A percentile compares a stretch with the other conserved stretches of the same genome.
phyloP scores from a whole-genome alignment of 2,113 vertebrate species.

The Brachyistius frenatus region DNA sequence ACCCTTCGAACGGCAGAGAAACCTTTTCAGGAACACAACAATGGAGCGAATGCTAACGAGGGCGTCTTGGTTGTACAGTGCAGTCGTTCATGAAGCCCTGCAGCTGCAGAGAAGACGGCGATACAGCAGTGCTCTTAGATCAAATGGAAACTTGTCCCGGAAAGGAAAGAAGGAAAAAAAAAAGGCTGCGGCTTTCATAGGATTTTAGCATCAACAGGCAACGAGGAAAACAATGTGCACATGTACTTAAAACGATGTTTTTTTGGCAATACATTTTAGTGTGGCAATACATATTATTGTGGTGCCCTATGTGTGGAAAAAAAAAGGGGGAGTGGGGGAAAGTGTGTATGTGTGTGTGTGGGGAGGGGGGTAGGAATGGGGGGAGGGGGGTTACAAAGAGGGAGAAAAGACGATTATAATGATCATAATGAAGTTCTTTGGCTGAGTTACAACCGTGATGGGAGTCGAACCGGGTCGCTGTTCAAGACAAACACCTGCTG shows the following conservation, averaged over 20 bases:
- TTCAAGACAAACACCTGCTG: conserved; percentile 45
- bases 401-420: conserved; percentile 8
- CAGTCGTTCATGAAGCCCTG: conserved; percentile 40
- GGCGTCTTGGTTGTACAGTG: conserved; percentile 24
- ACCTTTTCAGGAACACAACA: conserved; percentile 40
- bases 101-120: conserved; percentile 60
- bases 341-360: too few species aligned
- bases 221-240: conserved; percentile 41
- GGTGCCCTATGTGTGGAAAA: conserved; percentile 42
- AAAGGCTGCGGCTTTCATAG: conserved; percentile 27
- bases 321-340: not conserved
- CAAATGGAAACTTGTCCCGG: conserved; percentile 52
- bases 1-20: conserved; percentile 35
- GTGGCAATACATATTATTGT: conserved; percentile 49
- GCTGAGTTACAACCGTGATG: conserved; percentile 64
- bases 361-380: not conserved
- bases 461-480: conserved; percentile 22
- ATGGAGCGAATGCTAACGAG: conserved; percentile 17
- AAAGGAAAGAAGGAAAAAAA: conserved; percentile 29
- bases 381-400: conserved; percentile 24
- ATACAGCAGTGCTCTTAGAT: conserved; percentile 54
- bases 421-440: conserved; percentile 70
- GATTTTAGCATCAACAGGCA: conserved; percentile 39
- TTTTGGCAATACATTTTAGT: conserved; percentile 74
- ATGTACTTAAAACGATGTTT: conserved; percentile 61